These are phyloP conservation scores for Meda fulgida DNA, from an alignment of 2,797 vertebrate genomes.

Conservation along the genomic window DNA sequence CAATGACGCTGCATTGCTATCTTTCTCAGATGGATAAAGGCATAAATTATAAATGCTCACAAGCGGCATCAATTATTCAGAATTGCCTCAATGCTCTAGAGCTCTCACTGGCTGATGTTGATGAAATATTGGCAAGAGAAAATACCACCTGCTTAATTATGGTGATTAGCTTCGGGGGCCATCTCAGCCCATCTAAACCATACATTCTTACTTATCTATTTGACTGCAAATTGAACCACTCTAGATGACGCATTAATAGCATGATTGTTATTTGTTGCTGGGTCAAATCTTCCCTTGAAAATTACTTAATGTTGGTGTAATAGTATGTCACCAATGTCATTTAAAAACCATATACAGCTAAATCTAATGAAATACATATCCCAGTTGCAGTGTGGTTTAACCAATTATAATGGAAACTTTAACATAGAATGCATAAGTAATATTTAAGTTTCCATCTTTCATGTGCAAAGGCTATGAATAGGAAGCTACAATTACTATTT, in stretches of 20 bases:
- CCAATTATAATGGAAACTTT: neutral
- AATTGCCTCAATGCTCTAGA: constrained; percentile 68
- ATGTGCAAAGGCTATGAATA: neutral
- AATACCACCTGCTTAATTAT: constrained; percentile 68
- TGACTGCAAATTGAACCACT: constrained; percentile 55
- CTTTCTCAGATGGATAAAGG: constrained; percentile 71
- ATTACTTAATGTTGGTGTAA: constrained; percentile 35
- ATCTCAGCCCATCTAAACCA: constrained; percentile 53
- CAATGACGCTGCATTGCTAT: constrained; percentile 57
- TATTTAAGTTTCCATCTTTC: neutral
- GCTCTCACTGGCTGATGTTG: constrained; percentile 66
- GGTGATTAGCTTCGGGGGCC: constrained; percentile 64
- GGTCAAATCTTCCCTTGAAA: constrained; percentile 39
- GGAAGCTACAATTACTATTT: neutral
- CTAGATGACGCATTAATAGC: constrained; percentile 51
- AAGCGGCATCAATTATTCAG: constrained; percentile 74
- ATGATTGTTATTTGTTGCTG: constrained; percentile 53
- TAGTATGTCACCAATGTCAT: constrained; percentile 21
- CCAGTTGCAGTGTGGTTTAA: neutral
- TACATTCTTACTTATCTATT: constrained; percentile 62
- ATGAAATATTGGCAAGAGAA: constrained; percentile 63
- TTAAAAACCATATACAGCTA: neutral
- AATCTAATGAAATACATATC: constrained; percentile 21
- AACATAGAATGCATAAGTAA: neutral
- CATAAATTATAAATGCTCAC: constrained; percentile 75